Evolutionary conservation across 2,797 vertebrate genomes (phyloP).

Genomic region (Poecilia picta): DNA sequence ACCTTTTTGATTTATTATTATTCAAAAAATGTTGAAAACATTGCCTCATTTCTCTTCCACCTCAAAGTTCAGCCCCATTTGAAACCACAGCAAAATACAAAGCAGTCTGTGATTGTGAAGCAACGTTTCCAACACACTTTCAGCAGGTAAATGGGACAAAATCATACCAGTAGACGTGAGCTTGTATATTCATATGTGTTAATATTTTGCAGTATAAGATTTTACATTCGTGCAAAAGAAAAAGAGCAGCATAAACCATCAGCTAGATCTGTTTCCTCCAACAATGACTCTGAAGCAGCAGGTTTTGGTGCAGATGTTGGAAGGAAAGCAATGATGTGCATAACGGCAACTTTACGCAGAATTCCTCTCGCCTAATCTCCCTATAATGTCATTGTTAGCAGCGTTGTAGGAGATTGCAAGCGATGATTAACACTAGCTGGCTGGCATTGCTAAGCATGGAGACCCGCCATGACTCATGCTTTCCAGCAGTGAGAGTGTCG

Average conservation of each 20-base stretch:
- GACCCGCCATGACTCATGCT: constrained; percentile 48
- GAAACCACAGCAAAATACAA: neutral
- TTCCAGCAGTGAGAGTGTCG: constrained; percentile 4
- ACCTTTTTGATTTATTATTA: neutral
- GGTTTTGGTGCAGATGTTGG: neutral
- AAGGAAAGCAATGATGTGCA: neutral
- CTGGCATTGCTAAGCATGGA: neutral
- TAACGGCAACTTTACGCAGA: neutral
- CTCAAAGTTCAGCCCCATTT: neutral
- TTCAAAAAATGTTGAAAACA: neutral
- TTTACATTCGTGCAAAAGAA: neutral
- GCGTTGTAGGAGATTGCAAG: neutral
- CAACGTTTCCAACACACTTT: neutral
- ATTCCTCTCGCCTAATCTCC: neutral
- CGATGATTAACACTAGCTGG: neutral
- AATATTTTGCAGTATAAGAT: neutral
- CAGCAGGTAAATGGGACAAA: neutral
- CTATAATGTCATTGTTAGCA: neutral
- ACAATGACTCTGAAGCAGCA: neutral
- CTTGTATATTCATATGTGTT: neutral
- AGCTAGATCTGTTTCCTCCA: neutral
- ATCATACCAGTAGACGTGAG: neutral
- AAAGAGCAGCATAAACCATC: neutral
- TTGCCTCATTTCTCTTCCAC: no score
- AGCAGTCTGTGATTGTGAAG: neutral